These are phyloP conservation scores for Ornithoptera alexandrae DNA, from an alignment of 2,888 invertebrate species.

Conservation along the genomic window DNA sequence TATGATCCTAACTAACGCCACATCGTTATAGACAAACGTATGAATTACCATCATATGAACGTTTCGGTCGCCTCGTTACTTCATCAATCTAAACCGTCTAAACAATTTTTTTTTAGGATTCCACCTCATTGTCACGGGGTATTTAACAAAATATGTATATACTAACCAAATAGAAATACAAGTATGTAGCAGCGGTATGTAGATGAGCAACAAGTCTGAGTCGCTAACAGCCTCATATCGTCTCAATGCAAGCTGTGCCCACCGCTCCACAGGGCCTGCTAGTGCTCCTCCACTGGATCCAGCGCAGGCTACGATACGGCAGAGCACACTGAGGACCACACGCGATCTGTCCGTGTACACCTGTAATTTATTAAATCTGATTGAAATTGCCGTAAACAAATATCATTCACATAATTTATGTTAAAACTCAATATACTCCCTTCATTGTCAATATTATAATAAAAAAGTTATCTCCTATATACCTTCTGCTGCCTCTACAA, in stretches of 20 bases:
- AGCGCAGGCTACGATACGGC: conserved; percentile 84
- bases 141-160: not conserved
- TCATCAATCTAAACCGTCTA: too few species aligned
- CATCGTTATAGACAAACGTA: too few species aligned
- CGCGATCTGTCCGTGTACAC: conserved; percentile 84
- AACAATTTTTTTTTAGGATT: too few species aligned
- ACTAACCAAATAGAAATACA: conserved; percentile 83
- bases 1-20: too few species aligned
- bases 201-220: conserved; percentile 83
- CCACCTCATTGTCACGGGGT: too few species aligned
- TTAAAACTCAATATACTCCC: too few species aligned
- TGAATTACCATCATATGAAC: too few species aligned
- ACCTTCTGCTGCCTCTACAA: too few species aligned
- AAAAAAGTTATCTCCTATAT: too few species aligned
- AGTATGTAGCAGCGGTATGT: conserved; percentile 84
- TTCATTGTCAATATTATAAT: too few species aligned
- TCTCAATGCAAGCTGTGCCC: conserved; percentile 85
- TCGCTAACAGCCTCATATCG: conserved; percentile 87
- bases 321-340: conserved; percentile 83
- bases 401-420: not conserved
- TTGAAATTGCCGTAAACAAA: not conserved
- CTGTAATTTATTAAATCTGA: conserved; percentile 47
- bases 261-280: conserved; percentile 81
- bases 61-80: too few species aligned
- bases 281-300: conserved; percentile 72